Percentiles rank a stretch among this genome's conserved stretches.
Conservation (phyloP, 2,797 vertebrate species). For the Arnoldichthys spilopterus region DNA sequence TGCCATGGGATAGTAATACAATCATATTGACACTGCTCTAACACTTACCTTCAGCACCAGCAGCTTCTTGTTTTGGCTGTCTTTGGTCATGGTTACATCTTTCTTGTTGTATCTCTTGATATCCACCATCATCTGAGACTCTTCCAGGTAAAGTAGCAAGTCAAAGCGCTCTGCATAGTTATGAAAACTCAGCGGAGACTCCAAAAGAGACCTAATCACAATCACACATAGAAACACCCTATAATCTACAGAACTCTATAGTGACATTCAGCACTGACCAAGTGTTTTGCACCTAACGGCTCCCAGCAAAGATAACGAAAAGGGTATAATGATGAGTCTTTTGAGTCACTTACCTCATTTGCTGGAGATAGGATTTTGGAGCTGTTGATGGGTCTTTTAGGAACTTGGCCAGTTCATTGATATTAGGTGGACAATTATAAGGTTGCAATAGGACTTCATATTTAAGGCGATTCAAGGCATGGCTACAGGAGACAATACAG, state of each 20-base stretch:
- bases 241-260: neutral
- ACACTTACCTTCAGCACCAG: slow-evolving; percentile 81
- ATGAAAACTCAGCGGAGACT: slow-evolving; percentile 69
- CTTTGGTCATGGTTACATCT: slow-evolving; percentile 70
- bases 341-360: slow-evolving; percentile 53
- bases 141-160: slow-evolving; percentile 88
- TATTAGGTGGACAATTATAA: slow-evolving; percentile 52
- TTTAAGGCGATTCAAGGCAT: slow-evolving; percentile 41
- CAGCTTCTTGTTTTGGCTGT: slow-evolving; percentile 63
- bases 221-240: slow-evolving; percentile 37
- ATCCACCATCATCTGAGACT: slow-evolving; percentile 89
- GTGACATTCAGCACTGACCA: neutral
- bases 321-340: neutral
- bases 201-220: slow-evolving; percentile 68
- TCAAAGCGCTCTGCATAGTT: slow-evolving; percentile 84
- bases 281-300: neutral
- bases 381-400: slow-evolving; percentile 40
- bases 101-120: slow-evolving; percentile 87
- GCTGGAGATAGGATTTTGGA: neutral
- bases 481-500: slow-evolving; percentile 55
- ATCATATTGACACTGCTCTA: neutral
- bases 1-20: neutral
- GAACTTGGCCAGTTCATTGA: slow-evolving; percentile 51
- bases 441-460: accelerated
- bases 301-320: neutral